phyloP scores from a whole-genome alignment of 2,888 invertebrate species.

The Lacanobia wlatinum region DNA sequence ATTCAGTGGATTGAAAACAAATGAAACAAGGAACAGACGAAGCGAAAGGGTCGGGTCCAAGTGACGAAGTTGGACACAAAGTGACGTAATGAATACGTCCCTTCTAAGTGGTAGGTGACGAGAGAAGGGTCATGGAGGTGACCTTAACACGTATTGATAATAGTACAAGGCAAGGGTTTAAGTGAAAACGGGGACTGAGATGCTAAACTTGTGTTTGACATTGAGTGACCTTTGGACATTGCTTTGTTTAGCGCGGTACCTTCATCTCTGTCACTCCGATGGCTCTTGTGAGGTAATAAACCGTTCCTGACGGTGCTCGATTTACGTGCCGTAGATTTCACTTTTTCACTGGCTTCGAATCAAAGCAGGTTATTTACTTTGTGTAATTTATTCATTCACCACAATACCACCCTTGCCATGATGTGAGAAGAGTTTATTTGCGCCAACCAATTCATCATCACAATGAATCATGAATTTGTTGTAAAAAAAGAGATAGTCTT shows the following conservation, averaged over 20 bases:
- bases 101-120: slow-evolving; percentile 64
- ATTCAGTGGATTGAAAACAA: slow-evolving; percentile 43
- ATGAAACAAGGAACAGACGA: slow-evolving; percentile 52
- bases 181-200: slow-evolving; percentile 51
- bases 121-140: slow-evolving; percentile 63
- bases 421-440: too few relatives aligned
- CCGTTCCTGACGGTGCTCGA: background rate
- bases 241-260: slow-evolving; percentile 41
- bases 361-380: too few relatives aligned
- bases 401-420: too few relatives aligned
- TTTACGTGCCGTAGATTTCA: background rate
- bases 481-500: too few relatives aligned
- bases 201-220: slow-evolving; percentile 56
- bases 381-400: too few relatives aligned
- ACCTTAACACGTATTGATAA: slow-evolving; percentile 65
- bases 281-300: slow-evolving; percentile 20
- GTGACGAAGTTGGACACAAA: slow-evolving; percentile 51
- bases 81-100: slow-evolving; percentile 66
- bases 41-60: slow-evolving; percentile 56
- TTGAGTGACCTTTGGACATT: slow-evolving; percentile 54
- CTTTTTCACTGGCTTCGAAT: too few relatives aligned
- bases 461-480: too few relatives aligned
- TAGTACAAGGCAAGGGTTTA: slow-evolving; percentile 56
- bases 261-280: slow-evolving; percentile 39
- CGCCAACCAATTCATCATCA: too few relatives aligned